These are phyloP conservation scores for Metacarcinus magister DNA, from an alignment of 2,888 invertebrate species.

Conservation along the genomic window DNA sequence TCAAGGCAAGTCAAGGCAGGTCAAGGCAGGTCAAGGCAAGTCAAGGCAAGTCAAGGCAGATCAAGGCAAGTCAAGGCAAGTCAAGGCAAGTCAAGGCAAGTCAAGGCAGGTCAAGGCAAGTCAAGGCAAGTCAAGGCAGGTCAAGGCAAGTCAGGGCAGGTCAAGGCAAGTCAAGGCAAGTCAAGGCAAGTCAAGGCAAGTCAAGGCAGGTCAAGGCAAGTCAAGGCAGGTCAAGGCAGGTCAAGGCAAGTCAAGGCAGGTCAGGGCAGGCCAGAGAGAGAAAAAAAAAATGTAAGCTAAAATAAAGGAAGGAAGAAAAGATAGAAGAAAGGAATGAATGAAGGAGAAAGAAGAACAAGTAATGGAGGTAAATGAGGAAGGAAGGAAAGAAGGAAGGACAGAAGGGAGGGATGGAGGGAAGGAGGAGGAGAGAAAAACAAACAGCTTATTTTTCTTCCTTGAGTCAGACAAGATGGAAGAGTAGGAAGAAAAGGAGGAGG, in stretches of 20 bases:
- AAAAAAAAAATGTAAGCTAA: background rate
- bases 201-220: background rate
- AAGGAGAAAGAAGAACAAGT: background rate
- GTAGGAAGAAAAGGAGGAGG: background rate
- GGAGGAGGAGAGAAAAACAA: background rate
- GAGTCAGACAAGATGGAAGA: background rate
- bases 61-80: too few relatives aligned
- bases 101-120: too few relatives aligned
- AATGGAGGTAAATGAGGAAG: background rate
- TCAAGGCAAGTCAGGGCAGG: too few relatives aligned
- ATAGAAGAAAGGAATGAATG: background rate
- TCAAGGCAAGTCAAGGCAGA: too few relatives aligned
- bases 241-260: background rate
- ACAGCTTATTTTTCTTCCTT: background rate
- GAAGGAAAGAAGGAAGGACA: background rate
- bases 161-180: too few relatives aligned
- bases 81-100: too few relatives aligned
- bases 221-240: background rate
- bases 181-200: too few relatives aligned
- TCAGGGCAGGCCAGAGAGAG: background rate
- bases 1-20: too few relatives aligned
- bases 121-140: too few relatives aligned
- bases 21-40: too few relatives aligned
- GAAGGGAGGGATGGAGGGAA: background rate
- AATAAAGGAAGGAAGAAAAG: too few relatives aligned